A percentile compares a stretch with the other conserved stretches of the same genome.
These are phyloP conservation scores for Drosophila rhopaloa DNA, from an alignment of 1,140 invertebrate genomes.

Conservation along the genomic window DNA sequence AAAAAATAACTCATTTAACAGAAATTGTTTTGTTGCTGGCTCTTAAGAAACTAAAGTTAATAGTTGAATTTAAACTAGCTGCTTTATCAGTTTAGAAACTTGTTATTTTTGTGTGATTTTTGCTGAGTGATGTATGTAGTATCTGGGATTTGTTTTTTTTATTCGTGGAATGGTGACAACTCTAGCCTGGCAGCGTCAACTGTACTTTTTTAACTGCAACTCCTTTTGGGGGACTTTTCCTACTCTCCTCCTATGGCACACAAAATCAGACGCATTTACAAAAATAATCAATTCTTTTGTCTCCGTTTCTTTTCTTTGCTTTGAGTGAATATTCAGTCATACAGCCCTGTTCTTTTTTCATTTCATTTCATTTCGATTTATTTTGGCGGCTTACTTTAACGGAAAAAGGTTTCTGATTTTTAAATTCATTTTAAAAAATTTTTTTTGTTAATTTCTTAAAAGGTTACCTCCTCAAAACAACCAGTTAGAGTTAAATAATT, in stretches of 20 bases:
- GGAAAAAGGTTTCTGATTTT: no score
- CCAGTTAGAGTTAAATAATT: no score
- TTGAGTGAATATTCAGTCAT: conserved; percentile 71
- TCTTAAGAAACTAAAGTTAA: conserved; percentile 67
- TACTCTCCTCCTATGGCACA: conserved; percentile 64
- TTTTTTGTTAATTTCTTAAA: no score
- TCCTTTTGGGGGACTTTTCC: conserved; percentile 7
- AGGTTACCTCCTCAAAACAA: no score
- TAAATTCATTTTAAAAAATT: no score
- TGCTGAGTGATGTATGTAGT: conserved; percentile 44
- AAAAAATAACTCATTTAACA: conserved; percentile 73
- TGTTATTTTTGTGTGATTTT: conserved; percentile 48
- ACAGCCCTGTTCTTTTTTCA: conserved; percentile 29
- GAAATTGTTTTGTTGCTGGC: conserved; percentile 44
- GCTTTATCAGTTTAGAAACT: conserved; percentile 48
- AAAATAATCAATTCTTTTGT: conserved; percentile 55
- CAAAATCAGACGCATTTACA: conserved; percentile 75
- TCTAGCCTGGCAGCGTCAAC: conserved; percentile 47
- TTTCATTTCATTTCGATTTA: conserved; percentile 3
- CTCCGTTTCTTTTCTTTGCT: conserved; percentile 20
- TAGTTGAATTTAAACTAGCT: conserved; percentile 63
- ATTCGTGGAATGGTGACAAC: conserved; percentile 51
- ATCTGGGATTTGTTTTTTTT: conserved; percentile 12
- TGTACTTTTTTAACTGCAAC: conserved; percentile 36
- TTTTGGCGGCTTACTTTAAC: not conserved